A percentile compares a stretch with the other conserved stretches of the same genome.
These are phyloP conservation scores for Epistrophe grossulariae DNA, from an alignment of 2,888 invertebrate genomes.

Conservation along the genomic window DNA sequence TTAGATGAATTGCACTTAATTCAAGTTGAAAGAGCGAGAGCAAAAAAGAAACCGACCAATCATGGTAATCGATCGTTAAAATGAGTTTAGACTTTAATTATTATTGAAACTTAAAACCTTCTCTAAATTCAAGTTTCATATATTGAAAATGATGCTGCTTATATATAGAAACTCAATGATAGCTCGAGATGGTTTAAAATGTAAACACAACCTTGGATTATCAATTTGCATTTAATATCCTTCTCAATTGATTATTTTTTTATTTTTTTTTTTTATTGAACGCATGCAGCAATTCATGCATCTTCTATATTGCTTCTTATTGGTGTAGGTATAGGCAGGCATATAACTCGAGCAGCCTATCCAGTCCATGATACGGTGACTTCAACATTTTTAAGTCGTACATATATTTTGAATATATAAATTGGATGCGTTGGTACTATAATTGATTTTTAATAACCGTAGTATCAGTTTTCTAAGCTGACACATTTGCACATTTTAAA, in stretches of 20 bases:
- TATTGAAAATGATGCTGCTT: neutral
- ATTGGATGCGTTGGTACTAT: conserved; percentile 34
- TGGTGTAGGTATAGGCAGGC: neutral
- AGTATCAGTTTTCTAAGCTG: conserved; percentile 53
- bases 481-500: conserved; percentile 34
- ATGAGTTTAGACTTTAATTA: conserved; percentile 63
- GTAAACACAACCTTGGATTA: conserved; percentile 39
- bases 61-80: conserved; percentile 67
- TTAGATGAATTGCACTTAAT: conserved; percentile 48
- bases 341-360: conserved; percentile 46
- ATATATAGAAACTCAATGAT: neutral
- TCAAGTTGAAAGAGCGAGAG: no score
- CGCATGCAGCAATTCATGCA: neutral
- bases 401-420: neutral
- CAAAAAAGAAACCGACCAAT: conserved; percentile 44
- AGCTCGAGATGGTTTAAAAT: neutral
- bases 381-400: conserved; percentile 21
- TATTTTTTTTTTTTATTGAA: neutral
- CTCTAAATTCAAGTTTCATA: conserved; percentile 22
- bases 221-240: conserved; percentile 56
- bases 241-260: conserved; percentile 13
- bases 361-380: neutral
- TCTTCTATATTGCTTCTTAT: no score
- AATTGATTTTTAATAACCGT: conserved; percentile 61
- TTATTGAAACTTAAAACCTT: conserved; percentile 70